A percentile compares a stretch with the other conserved stretches of the same genome.
Conservation (phyloP, 2,113 vertebrate species). For the Pleuronectes platessa region DNA sequence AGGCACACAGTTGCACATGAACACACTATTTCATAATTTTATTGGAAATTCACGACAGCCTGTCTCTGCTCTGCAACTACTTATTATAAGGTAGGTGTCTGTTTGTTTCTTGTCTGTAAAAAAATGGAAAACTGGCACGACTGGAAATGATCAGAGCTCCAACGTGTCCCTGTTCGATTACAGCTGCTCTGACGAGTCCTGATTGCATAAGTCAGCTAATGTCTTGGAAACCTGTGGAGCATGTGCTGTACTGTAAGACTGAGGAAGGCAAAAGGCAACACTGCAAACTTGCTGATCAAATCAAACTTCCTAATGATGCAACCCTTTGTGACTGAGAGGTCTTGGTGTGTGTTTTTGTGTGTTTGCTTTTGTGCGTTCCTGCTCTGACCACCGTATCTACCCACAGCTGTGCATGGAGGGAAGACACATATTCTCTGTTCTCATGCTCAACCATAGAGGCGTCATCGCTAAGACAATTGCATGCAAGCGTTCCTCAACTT, state of each 20-base stretch:
- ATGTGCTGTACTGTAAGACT: not conserved
- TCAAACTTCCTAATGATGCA: slow-evolving; percentile 50
- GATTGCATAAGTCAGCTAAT: not conserved
- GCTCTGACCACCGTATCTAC: slow-evolving; percentile 31
- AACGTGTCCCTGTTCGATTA: not conserved
- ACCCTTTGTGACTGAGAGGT: slow-evolving; percentile 17
- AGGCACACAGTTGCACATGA: not conserved
- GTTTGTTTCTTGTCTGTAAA: slow-evolving; percentile 24
- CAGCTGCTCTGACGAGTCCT: not conserved
- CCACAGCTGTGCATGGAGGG: slow-evolving; percentile 30
- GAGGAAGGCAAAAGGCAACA: too few species aligned
- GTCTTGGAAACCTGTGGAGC: slow-evolving; percentile 6
- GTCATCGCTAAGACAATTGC: slow-evolving; percentile 5
- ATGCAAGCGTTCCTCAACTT: not conserved
- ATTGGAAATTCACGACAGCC: slow-evolving; percentile 38
- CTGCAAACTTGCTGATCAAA: slow-evolving; percentile 29
- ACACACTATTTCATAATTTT: slow-evolving; percentile 30
- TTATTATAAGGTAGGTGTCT: slow-evolving; percentile 62
- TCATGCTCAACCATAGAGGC: not conserved
- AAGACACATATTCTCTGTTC: not conserved
- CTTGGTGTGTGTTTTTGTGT: not conserved
- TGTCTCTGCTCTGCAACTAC: slow-evolving; percentile 5
- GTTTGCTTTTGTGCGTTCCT: not conserved
- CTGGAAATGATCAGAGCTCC: slow-evolving; percentile 36
- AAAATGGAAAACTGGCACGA: slow-evolving; percentile 25